Base-by-base conservation (phyloP, 2,888 invertebrate genomes). In the Ophion obscuratus region DNA sequence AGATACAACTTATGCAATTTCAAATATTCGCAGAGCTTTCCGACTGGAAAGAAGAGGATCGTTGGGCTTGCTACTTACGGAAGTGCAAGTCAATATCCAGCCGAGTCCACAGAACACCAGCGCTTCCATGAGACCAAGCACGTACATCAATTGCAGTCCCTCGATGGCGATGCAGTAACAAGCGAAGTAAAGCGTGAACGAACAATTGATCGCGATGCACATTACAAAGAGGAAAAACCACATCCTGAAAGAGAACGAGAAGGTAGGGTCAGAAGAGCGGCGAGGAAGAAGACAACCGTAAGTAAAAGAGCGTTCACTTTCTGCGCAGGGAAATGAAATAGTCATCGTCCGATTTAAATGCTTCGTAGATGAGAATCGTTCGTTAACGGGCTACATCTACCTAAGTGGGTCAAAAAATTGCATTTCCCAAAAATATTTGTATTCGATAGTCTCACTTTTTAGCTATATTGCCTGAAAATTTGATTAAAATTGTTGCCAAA, bases 201-300 rank as follows among this genome's bases (percentile, higher is more conserved):
- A 97, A 93, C 98, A 98, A 94, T 98, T 98, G 86, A 98, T 97
- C 11, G 98, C 97, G 47, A 98, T 96, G 90, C 97, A 97, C 95
- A 97, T 96, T 1, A 98, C 97, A 93, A 98, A 98, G 80, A 98
- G 94, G 93, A 98, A 97, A 95, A 98, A 98, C 98, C 98, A 98
- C 95, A 98, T 97, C 91, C 98, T 96, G 94, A 73, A 94, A 94
- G 40, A 81, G 75, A 74, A 77, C 11, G 71, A 71, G 31, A 74
- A 66, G 14, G 3, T 57, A 20, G 20, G 20, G 4, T 68, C 67
- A 10, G 9, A 17, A 53, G n/a, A 57, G 57, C 20, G 6, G 17
- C 31, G 4, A 62, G 62, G 27, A 27, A 62, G 14, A 14, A 20
- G 40, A 36, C 27, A 62, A 67, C 11, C 7, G 14, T 7, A 36